phyloP scores from a whole-genome alignment of 2,888 invertebrate genomes.

The Marronus borbonicus region DNA sequence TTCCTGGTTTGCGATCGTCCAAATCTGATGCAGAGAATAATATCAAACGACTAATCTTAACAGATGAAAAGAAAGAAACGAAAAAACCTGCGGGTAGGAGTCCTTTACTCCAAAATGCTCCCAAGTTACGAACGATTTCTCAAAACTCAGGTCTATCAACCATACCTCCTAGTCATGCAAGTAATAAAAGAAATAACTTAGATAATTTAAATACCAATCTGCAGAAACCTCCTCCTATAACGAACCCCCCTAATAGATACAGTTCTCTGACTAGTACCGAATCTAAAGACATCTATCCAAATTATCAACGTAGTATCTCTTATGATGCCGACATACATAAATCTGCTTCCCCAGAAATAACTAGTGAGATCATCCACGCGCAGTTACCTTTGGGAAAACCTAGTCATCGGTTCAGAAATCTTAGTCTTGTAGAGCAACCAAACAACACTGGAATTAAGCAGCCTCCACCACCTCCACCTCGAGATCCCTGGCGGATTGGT shows the following conservation, averaged over 20 bases:
- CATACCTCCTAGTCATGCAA: conserved; percentile 67
- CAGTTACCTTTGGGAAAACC: conserved; percentile 65
- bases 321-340: conserved; percentile 68
- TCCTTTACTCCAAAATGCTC: conserved; percentile 58
- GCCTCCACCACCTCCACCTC: conserved; percentile 87
- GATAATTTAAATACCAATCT: conserved; percentile 58
- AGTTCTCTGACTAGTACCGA: conserved; percentile 47
- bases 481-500: conserved; percentile 79
- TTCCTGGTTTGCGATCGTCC: conserved; percentile 66
- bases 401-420: conserved; percentile 60
- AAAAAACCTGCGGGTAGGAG: conserved; percentile 63
- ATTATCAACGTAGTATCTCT: conserved; percentile 65
- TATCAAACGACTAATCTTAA: conserved; percentile 35
- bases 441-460: conserved; percentile 49
- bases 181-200: conserved; percentile 62
- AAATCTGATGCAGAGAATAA: conserved; percentile 66
- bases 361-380: conserved; percentile 62
- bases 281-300: conserved; percentile 44
- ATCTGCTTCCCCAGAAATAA: conserved; percentile 52
- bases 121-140: conserved; percentile 43
- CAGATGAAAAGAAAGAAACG: conserved; percentile 47
- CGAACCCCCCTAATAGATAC: conserved; percentile 42
- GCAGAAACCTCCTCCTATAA: conserved; percentile 42
- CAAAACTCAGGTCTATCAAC: conserved; percentile 65
- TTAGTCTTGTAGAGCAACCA: conserved; percentile 62